Base-by-base conservation (phyloP, 2,888 invertebrate species). In the Polymixis flavicincta region DNA sequence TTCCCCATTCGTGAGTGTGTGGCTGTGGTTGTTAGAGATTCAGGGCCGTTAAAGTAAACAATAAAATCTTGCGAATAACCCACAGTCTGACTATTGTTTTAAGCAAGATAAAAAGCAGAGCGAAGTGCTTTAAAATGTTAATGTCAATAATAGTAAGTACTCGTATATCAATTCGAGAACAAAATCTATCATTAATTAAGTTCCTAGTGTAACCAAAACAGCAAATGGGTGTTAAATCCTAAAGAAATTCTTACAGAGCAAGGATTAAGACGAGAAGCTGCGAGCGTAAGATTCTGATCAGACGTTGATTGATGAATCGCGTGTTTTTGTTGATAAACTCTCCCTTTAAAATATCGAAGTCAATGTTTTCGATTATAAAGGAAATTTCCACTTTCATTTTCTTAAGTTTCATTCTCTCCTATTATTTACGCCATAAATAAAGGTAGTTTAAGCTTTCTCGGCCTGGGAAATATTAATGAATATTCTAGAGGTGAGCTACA, bases 251-350 rank as follows among this genome's bases (percentile, higher is more conserved):
- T 50, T 80, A 83, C 73, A 78, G 59, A 76, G 73, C 67, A 76
- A 78, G 85, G 88, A 82, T 88, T 88, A 87, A 87, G 85, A 76
- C 63, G 57, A 55, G 65, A 70, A 76, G 71, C 81, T 85, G 81
- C 7, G 76, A 71, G 61, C 77, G 73, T 67, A 74, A 80, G 87
- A 87, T 87, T 88, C 74, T 60, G 79, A 87, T 87, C 77, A 66
- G 87, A 88, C 87, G 37, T 85, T 87, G 87, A 87, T 88, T 83
- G 88, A 87, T 87, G 80, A 88, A 80, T 37, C 22, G 50, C 42
- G 32, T 73, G 78, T 85, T 81, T 83, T 81, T 85, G 80, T 87
- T 88, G 78, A 87, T 85, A 87, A 77, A 85, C 55, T 78, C 60
- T 50, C 71, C 28, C 17, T 76, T 79, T 72, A 67, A 73, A 81